phyloP scores from a whole-genome alignment of 2,888 invertebrate genomes.

The Pterobdella sp. region DNA sequence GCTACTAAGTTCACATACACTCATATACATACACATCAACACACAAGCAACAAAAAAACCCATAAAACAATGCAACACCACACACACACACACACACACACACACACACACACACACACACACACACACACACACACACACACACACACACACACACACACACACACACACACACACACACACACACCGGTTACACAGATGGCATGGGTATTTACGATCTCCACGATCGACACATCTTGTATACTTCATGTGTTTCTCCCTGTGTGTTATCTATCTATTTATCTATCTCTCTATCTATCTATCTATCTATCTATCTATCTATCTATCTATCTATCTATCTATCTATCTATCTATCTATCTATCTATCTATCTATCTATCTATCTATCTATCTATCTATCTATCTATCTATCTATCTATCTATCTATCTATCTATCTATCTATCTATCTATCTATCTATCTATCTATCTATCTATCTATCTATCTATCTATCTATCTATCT shows the following conservation, averaged over 20 bases:
- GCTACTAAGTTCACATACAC: no score
- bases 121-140: no score
- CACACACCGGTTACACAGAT: slow-evolving; percentile 52
- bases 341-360: not conserved
- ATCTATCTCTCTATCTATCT: not conserved
- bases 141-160: no score
- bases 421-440: not conserved
- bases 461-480: not conserved
- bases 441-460: not conserved
- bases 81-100: no score
- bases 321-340: slow-evolving; percentile 4
- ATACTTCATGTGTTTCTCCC: slow-evolving; percentile 55
- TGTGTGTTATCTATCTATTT: slow-evolving; percentile 4
- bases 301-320: not conserved
- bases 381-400: not conserved
- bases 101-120: no score
- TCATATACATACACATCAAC: no score
- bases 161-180: no score
- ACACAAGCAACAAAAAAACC: no score
- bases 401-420: not conserved
- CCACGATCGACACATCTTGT: slow-evolving; percentile 56
- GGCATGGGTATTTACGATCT: slow-evolving; percentile 55
- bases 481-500: not conserved
- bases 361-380: not conserved
- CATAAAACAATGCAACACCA: no score